Evolutionary conservation across 1,140 invertebrate species (phyloP).

Genomic region (Anoplolepis gracilipes): DNA sequence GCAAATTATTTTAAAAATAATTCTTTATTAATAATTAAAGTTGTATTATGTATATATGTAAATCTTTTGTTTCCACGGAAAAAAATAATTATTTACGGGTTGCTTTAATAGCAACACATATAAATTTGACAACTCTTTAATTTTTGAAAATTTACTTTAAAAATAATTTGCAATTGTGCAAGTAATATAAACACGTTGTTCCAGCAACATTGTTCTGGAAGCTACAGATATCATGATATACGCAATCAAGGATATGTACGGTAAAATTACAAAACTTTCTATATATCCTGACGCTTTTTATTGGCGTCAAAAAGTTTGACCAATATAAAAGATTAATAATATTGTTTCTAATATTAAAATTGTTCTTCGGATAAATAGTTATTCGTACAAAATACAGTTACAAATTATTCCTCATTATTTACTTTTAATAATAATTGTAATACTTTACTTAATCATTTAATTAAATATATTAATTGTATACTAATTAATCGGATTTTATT

Average conservation of each 20-base stretch:
- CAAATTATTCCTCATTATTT: background rate
- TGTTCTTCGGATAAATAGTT: background rate
- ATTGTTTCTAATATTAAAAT: background rate
- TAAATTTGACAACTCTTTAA: background rate
- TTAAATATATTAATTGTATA: too few relatives aligned
- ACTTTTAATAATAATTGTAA: background rate
- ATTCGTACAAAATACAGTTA: background rate
- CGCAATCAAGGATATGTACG: background rate
- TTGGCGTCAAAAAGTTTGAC: background rate
- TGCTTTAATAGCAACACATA: background rate
- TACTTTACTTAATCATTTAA: background rate
- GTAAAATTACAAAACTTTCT: slow-evolving; percentile 2
- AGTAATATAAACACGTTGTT: background rate
- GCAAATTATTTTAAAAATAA: background rate
- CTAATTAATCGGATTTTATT: background rate
- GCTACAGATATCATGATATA: background rate
- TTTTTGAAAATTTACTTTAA: background rate
- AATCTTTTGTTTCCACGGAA: background rate
- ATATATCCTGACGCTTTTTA: slow-evolving; percentile 1
- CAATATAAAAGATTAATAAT: background rate
- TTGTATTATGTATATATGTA: background rate
- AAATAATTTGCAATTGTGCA: slow-evolving; percentile 9
- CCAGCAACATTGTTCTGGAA: background rate
- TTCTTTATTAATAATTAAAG: background rate
- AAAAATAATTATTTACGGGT: background rate